Percentiles rank a stretch among this genome's conserved stretches.
phyloP scores from a whole-genome alignment of 2,888 invertebrate species.

The Meghimatium bilineatum region DNA sequence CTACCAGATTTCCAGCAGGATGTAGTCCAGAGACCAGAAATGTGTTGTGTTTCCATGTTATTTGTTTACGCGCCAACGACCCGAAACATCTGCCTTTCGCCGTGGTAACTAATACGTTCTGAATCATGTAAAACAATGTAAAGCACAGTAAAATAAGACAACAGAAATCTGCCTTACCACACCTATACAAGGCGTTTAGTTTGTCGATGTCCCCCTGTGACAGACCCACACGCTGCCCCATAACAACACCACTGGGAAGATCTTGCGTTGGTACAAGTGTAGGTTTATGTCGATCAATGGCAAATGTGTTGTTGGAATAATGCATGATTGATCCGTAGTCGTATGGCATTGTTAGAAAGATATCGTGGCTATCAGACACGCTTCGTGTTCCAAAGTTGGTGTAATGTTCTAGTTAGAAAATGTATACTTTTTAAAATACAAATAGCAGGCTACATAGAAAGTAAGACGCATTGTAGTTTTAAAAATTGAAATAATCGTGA shows the following conservation, averaged over 20 bases:
- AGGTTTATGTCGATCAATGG: constrained; percentile 67
- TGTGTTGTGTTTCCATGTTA: too few relatives aligned
- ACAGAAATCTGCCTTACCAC: constrained; percentile 55
- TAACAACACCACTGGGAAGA: constrained; percentile 52
- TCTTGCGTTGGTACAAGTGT: constrained; percentile 75
- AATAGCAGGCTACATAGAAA: too few relatives aligned
- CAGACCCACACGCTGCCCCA: constrained; percentile 78
- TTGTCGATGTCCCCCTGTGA: constrained; percentile 76
- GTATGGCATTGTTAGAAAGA: constrained; percentile 81
- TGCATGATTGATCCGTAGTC: constrained; percentile 89
- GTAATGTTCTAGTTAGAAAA: constrained; percentile 75
- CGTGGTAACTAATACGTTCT: too few relatives aligned
- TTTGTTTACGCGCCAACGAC: too few relatives aligned
- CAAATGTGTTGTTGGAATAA: constrained; percentile 81
- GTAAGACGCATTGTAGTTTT: too few relatives aligned
- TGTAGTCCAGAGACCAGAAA: too few relatives aligned
- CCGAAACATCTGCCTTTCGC: too few relatives aligned
- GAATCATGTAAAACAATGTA: not conserved
- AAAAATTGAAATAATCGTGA: too few relatives aligned
- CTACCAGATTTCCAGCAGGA: too few relatives aligned
- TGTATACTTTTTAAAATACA: not conserved
- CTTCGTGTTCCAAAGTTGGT: constrained; percentile 79
- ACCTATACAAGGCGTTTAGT: constrained; percentile 76
- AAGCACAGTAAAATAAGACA: not conserved
- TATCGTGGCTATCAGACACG: constrained; percentile 53